Conservation (phyloP, 2,888 invertebrate species). For the Agonopterix alstromeriana region DNA sequence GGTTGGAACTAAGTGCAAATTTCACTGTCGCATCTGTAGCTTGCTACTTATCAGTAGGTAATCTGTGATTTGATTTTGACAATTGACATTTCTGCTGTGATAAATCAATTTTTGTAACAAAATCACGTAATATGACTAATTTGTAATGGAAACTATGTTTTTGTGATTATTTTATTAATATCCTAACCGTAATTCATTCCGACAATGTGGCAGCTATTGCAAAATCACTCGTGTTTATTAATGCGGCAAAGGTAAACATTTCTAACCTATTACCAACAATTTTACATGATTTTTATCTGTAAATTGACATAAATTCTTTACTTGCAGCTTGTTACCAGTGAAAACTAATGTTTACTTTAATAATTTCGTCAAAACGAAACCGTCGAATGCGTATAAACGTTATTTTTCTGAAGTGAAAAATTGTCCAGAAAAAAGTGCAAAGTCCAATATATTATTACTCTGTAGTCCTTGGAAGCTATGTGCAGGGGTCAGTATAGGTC, state of each 20-base stretch:
- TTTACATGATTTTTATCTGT: not conserved
- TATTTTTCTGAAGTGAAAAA: constrained; percentile 43
- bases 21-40: too few relatives aligned
- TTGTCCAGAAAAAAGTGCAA: constrained; percentile 36
- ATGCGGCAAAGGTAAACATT: constrained; percentile 50
- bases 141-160: constrained; percentile 30
- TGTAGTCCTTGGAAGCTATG: constrained; percentile 67
- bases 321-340: constrained; percentile 48
- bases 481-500: constrained; percentile 60
- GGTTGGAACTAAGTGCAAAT: too few relatives aligned
- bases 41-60: too few relatives aligned
- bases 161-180: constrained; percentile 13
- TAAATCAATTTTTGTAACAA: constrained; percentile 1
- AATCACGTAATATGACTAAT: constrained; percentile 19
- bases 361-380: constrained; percentile 48
- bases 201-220: constrained; percentile 64
- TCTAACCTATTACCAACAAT: constrained; percentile 11
- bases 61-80: too few relatives aligned
- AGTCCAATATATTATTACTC: constrained; percentile 36
- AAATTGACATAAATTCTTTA: not conserved
- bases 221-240: constrained; percentile 43
- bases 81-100: not conserved
- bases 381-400: constrained; percentile 39
- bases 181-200: constrained; percentile 7
- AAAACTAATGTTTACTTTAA: constrained; percentile 40